Base-by-base conservation (phyloP, 1,140 invertebrate species). In the Pseudachorutes palmiensis region DNA sequence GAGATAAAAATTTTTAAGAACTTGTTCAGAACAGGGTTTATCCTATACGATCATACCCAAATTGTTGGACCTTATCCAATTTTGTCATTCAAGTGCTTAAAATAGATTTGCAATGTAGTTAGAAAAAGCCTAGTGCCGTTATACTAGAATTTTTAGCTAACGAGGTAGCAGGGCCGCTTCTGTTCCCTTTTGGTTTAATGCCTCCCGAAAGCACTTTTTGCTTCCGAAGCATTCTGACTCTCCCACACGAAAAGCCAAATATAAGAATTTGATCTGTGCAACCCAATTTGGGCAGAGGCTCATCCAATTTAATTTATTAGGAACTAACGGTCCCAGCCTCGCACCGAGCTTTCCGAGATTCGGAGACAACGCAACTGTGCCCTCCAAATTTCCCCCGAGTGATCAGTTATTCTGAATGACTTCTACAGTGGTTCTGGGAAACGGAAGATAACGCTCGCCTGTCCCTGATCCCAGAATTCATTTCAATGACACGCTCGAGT, bases 201-300 rank as follows among this genome's bases (percentile, higher is more conserved):
- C 24, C 24, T 24, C 24, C 9, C 51, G 24, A 55, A 55, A 55
- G 14, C 14, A 9, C 9, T 55, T n/a, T 55, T 26, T 41, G 5
- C 36, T 41, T 41, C 36, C 5, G 19, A 41, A 41, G 36, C 36
- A 41, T 41, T 19, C 24, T 45, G 36, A 22, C 51, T 55, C 51
- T 55, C 51, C 51, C 51, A 55, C 51, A 55, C 51, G 24, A 12
- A 55, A 24, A 55, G 12, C 51, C 51, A 55, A 55, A 63, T 32
- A 30, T 60, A 63, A 9, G 62, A 68, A 68, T 70, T 63, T 67
- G 69, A 70, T 70, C 69, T 67, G 65, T 62, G 62, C 64, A 67
- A 31, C 69, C 69, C 69, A 70, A 67, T 70, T 70, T 70, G 69
- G 69, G 69, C 69, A 70, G 33, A 41, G 66, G 64, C 33, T n/a